These are phyloP conservation scores for Ciconia nigra DNA, from an alignment of 2,797 vertebrate species.

Conservation along the genomic window DNA sequence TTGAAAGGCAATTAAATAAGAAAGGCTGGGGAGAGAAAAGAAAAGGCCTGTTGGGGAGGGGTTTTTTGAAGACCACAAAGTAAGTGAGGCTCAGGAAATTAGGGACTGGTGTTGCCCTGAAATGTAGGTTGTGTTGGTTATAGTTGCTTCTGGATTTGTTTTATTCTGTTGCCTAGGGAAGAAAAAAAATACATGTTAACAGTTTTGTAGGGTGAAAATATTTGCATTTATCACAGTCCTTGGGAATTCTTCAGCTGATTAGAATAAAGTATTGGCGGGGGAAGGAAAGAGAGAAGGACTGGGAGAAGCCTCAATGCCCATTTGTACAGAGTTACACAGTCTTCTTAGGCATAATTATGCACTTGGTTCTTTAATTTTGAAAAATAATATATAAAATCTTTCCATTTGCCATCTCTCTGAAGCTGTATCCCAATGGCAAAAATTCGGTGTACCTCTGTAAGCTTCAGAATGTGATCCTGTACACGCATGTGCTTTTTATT, in stretches of 20 bases:
- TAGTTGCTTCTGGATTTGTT: slow-evolving; percentile 9
- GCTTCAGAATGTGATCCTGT: background rate
- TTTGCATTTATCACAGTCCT: slow-evolving; percentile 7
- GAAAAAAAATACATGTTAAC: background rate
- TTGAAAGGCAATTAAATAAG: slow-evolving; percentile 10
- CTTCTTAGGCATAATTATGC: background rate
- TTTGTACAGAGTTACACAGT: background rate
- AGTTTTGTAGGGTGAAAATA: slow-evolving; percentile 35
- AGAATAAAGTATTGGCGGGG: background rate
- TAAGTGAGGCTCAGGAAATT: background rate
- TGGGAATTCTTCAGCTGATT: slow-evolving; percentile 12
- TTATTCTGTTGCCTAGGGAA: slow-evolving; percentile 9
- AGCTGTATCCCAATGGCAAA: background rate
- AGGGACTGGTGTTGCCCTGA: background rate
- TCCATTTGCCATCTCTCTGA: background rate
- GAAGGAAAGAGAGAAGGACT: background rate
- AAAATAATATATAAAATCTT: background rate
- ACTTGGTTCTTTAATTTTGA: background rate
- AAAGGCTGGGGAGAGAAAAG: background rate
- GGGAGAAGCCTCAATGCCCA: background rate
- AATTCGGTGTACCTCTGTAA: background rate
- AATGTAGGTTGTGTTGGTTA: background rate
- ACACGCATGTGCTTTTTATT: background rate
- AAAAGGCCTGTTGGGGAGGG: background rate
- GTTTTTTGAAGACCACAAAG: background rate